Conservation (phyloP, 2,113 vertebrate species). For the Pangasianodon gigas region DNA sequence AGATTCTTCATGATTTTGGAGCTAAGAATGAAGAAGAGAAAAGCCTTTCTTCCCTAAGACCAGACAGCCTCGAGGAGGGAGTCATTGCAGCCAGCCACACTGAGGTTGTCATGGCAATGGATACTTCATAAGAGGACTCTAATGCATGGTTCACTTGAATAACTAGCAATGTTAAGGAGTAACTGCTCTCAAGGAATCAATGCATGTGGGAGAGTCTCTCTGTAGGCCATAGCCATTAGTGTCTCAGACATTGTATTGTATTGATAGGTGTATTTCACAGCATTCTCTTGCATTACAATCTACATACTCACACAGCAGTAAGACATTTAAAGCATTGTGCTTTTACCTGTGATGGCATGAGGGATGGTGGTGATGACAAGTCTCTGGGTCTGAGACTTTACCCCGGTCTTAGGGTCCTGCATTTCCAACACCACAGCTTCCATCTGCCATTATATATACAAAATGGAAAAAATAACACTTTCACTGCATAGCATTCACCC, state of each 20-base stretch:
- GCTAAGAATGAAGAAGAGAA: not conserved
- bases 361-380: constrained; percentile 85
- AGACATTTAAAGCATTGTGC: not conserved
- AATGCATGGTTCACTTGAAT: constrained; percentile 43
- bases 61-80: constrained; percentile 43
- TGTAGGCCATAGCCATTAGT: not conserved
- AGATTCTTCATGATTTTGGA: not conserved
- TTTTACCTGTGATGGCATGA: constrained; percentile 87
- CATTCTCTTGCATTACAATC: not conserved
- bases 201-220: constrained; percentile 2
- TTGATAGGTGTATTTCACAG: not conserved
- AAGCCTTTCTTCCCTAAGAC: constrained; percentile 38
- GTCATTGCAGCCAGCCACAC: constrained; percentile 54
- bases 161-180: constrained; percentile 30
- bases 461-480: constrained; percentile 5
- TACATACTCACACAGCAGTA: not conserved
- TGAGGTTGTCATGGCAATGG: constrained; percentile 78
- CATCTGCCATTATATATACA: constrained; percentile 71
- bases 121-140: constrained; percentile 65
- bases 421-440: constrained; percentile 89
- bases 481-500: not conserved
- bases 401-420: constrained; percentile 85
- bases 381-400: constrained; percentile 86
- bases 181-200: constrained; percentile 26
- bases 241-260: not conserved